Conservation (phyloP, 1,140 invertebrate species). For the Drosophila ercepeae region DNA sequence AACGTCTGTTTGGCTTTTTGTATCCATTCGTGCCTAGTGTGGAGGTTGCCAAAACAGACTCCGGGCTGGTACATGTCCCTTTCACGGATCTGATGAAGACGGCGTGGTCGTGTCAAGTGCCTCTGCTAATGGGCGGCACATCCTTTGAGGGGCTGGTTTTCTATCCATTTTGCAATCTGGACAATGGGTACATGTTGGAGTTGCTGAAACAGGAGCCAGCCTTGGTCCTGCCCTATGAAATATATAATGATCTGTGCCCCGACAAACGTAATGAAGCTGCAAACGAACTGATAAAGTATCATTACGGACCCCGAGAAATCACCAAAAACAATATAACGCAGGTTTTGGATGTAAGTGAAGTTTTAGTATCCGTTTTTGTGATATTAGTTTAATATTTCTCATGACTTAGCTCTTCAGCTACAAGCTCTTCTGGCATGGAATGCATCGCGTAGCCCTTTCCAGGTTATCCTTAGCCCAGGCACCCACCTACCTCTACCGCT, state of each 20-base stretch:
- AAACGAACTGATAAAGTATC: constrained; percentile 24
- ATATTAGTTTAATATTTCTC: neutral
- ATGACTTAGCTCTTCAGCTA: constrained; percentile 66
- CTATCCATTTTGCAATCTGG: constrained; percentile 44
- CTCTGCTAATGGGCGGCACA: constrained; percentile 80
- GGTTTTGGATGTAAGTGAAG: constrained; percentile 50
- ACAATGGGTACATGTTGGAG: constrained; percentile 51
- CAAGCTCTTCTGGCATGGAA: constrained; percentile 80
- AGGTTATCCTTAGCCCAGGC: constrained; percentile 63
- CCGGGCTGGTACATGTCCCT: constrained; percentile 33
- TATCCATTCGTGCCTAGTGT: constrained; percentile 68
- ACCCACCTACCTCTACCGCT: constrained; percentile 84
- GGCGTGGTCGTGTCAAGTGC: constrained; percentile 76
- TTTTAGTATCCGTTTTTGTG: neutral
- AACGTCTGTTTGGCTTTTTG: constrained; percentile 47
- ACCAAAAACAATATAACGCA: constrained; percentile 48
- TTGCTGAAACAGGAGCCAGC: constrained; percentile 41
- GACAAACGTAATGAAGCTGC: constrained; percentile 20
- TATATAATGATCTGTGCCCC: constrained; percentile 22
- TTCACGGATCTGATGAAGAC: constrained; percentile 55
- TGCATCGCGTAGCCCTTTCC: constrained; percentile 72
- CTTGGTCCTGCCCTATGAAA: constrained; percentile 50
- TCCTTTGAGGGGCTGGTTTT: constrained; percentile 73
- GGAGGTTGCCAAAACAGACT: constrained; percentile 40
- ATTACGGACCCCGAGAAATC: constrained; percentile 54